These are phyloP conservation scores for Aplodontia rufa DNA, from an alignment of 2,113 vertebrate genomes.

Conservation along the genomic window DNA sequence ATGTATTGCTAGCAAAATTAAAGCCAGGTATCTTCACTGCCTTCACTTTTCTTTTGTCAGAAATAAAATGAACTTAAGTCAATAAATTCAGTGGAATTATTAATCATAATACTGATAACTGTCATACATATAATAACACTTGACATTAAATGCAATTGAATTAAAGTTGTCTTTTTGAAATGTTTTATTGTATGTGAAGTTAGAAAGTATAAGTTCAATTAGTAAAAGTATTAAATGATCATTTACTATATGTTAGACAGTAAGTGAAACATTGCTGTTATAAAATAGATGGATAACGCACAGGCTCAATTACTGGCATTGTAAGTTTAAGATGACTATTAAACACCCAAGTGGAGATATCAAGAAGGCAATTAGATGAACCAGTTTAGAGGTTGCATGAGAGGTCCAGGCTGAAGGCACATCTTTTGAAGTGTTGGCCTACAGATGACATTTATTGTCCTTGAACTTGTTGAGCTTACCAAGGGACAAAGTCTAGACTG, in stretches of 20 bases:
- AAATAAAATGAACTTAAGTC: neutral
- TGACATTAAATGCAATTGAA: neutral
- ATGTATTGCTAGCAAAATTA: constrained; percentile 9
- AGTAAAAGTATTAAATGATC: neutral
- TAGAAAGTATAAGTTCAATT: neutral
- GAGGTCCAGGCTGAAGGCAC: neutral
- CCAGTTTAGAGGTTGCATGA: neutral
- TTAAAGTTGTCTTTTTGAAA: neutral
- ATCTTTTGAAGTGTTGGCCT: neutral
- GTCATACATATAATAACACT: neutral
- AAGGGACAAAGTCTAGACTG: neutral
- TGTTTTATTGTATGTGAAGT: neutral
- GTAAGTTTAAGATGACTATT: neutral
- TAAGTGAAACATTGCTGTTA: neutral
- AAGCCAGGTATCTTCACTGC: neutral
- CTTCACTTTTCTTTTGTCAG: constrained; percentile 29
- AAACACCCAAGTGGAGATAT: neutral
- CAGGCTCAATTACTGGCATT: neutral
- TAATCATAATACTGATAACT: neutral
- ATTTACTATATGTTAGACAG: neutral
- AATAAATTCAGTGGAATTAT: neutral
- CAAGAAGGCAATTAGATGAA: neutral
- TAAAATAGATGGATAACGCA: neutral
- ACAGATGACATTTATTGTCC: neutral
- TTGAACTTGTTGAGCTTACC: neutral